phyloP scores from a whole-genome alignment of 37 sponge, comb jelly and placozoan species.

The Eunapius fragilis region DNA sequence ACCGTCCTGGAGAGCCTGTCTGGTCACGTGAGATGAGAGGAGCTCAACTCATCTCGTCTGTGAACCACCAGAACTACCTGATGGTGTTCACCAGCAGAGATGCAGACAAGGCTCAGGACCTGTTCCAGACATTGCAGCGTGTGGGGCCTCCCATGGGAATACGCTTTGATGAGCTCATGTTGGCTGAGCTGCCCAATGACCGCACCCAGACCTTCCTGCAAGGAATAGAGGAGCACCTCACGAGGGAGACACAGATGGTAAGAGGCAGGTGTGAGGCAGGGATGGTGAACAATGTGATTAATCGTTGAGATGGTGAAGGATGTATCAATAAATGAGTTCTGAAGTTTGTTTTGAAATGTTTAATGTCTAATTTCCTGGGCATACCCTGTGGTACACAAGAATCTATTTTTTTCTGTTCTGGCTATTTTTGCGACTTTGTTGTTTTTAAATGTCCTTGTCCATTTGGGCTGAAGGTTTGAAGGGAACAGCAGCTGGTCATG shows the following conservation, averaged over 20 bases:
- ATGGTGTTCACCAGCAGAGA: slow-evolving; percentile 72
- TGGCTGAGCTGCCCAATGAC: slow-evolving; percentile 61
- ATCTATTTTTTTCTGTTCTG: too few relatives aligned
- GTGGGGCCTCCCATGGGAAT: slow-evolving; percentile 93
- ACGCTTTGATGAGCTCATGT: slow-evolving; percentile 16
- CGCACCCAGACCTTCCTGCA: slow-evolving; percentile 79
- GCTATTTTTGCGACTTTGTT: too few relatives aligned
- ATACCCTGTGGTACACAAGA: too few relatives aligned
- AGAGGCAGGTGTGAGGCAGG: background rate
- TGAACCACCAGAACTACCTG: slow-evolving; percentile 49
- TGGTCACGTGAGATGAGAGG: slow-evolving; percentile 87
- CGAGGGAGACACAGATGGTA: slow-evolving; percentile 39
- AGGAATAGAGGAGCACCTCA: slow-evolving; percentile 38
- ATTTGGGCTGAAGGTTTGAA: too few relatives aligned
- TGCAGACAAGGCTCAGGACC: slow-evolving; percentile 59
- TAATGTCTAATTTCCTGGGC: too few relatives aligned
- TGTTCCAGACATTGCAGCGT: slow-evolving; percentile 56
- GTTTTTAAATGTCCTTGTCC: too few relatives aligned
- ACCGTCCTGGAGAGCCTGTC: slow-evolving; percentile 58
- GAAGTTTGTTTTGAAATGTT: too few relatives aligned
- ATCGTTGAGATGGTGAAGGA: too few relatives aligned
- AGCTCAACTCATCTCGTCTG: slow-evolving; percentile 42
- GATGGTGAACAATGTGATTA: too few relatives aligned
- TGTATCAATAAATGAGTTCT: too few relatives aligned
- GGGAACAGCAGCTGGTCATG: too few relatives aligned